Percentiles rank a stretch among this genome's conserved stretches.
phyloP scores from a whole-genome alignment of 2,113 vertebrate genomes.

The zebrafish (Danio rerio) region DNA sequence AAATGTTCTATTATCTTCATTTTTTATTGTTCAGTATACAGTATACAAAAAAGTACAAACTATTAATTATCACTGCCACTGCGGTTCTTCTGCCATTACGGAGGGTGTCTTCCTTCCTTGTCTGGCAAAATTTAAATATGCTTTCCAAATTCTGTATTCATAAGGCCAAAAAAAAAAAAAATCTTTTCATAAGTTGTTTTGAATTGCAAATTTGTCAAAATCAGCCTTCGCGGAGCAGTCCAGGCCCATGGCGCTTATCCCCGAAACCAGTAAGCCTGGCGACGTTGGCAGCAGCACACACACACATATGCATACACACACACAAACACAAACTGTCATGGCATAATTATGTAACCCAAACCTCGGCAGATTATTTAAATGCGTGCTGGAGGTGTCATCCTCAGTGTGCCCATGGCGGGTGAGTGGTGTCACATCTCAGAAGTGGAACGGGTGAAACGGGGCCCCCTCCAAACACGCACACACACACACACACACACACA shows the following conservation, averaged over 20 bases:
- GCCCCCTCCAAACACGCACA: not conserved
- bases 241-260: constrained; percentile 73
- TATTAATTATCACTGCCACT: not conserved
- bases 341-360: constrained; percentile 81
- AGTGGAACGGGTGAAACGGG: constrained; percentile 72
- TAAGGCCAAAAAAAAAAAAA: constrained; percentile 59
- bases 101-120: not conserved
- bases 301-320: constrained; percentile 46
- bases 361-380: constrained; percentile 81
- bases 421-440: constrained; percentile 75
- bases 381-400: constrained; percentile 72
- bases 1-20: not conserved
- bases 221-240: constrained; percentile 68
- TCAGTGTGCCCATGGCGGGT: constrained; percentile 65
- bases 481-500: constrained; percentile 9
- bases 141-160: constrained; percentile 74
- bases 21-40: not conserved
- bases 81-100: not conserved
- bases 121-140: constrained; percentile 31
- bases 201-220: constrained; percentile 80
- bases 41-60: not conserved
- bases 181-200: constrained; percentile 72
- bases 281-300: constrained; percentile 51
- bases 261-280: constrained; percentile 68
- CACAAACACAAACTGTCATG: constrained; percentile 73